These are phyloP conservation scores for Pterostichus niger DNA, from an alignment of 2,888 invertebrate species.

Conservation along the genomic window DNA sequence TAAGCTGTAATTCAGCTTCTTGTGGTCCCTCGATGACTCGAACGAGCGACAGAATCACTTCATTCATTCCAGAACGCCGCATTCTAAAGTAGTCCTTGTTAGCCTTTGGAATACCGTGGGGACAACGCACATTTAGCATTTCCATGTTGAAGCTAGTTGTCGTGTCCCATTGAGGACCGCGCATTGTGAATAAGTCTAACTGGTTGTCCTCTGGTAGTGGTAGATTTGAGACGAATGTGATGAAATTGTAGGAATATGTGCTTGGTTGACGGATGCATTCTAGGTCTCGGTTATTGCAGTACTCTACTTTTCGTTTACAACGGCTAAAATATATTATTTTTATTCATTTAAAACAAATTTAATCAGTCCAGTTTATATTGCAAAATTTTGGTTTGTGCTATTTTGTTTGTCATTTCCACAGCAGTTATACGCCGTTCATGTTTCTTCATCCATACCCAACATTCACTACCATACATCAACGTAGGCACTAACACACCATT, in stretches of 20 bases:
- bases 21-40: constrained; percentile 91
- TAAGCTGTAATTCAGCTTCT: constrained; percentile 91
- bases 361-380: too few species aligned
- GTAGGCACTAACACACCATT: too few species aligned
- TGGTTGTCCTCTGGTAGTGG: constrained; percentile 82
- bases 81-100: constrained; percentile 76
- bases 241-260: constrained; percentile 95
- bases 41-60: constrained; percentile 88
- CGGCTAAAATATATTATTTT: constrained; percentile 81
- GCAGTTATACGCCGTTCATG: too few species aligned
- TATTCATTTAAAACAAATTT: too few species aligned
- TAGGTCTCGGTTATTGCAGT: constrained; percentile 86
- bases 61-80: constrained; percentile 78
- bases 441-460: too few species aligned
- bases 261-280: constrained; percentile 90
- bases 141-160: constrained; percentile 89
- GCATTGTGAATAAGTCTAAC: constrained; percentile 92
- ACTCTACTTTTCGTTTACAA: constrained; percentile 85
- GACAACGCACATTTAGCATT: constrained; percentile 83
- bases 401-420: too few species aligned
- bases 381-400: too few species aligned
- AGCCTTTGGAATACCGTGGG: constrained; percentile 78
- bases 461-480: too few species aligned
- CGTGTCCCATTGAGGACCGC: constrained; percentile 86
- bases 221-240: constrained; percentile 92